Evolutionary conservation across 2,888 invertebrate species (phyloP), one percentile per base, ranked within the genome.

Genomic region (Dryocosmus kuriphilus): DNA sequence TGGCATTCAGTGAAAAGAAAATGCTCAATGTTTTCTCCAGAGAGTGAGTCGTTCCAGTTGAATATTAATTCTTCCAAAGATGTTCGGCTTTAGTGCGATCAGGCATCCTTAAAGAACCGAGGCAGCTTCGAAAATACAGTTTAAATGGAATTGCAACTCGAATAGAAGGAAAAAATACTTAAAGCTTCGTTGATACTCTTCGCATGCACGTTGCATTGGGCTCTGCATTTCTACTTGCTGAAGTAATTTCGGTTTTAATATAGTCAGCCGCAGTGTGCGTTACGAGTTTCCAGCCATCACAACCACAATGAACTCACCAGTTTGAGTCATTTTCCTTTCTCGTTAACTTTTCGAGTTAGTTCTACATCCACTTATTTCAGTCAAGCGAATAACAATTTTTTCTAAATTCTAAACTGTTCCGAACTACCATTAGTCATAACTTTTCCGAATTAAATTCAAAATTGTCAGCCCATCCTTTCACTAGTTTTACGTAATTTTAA

Each of bases 201-300:
- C 1, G 65, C 9, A n/a, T 11, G 38, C 16, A 62, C 35, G 35
- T 41, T 65, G 41, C 14, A 51, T 51, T 51, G 19, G n/a, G 46
- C 14, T 51, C n/a, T 51, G 46, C 46, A 51, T 46, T 67, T 67
- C 46, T 27, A 27, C 27, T 30, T 27, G 22, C 22, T 19, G 27
- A 27, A 27, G 67, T 67, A 67, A 41, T 67, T 65, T 67, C 41
- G 24, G 65, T 67, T 67, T 67, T 67, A 67, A 67, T 67, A 41
- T 24, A 19, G 41, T 67, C 65, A 41, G 41, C 0, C 9, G n/a
- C 65, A 67, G 24, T 38, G 14, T 41, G 65, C 24, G 41, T 63
- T 63, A 32, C n/a, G 63, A 32, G 19, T 35, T 63, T 35, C 9
- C n/a, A 63, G 22, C 38, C 11, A 35, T 11, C 35, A 38, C 32